These are phyloP conservation scores for Asteroscopus sphinx DNA, from an alignment of 2,888 invertebrate species.

Conservation along the genomic window DNA sequence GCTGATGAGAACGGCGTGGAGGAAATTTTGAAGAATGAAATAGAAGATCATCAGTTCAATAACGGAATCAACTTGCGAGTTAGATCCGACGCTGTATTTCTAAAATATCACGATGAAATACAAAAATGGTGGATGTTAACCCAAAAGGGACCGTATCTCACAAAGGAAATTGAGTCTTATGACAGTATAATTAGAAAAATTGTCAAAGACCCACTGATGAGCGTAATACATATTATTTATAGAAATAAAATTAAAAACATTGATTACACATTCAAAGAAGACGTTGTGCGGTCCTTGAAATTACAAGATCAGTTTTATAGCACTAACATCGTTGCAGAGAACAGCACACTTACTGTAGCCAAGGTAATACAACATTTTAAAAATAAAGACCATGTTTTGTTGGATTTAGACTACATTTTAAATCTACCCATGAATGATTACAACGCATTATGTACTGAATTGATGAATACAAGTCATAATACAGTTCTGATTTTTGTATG, in stretches of 20 bases:
- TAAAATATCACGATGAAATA: conserved; percentile 33
- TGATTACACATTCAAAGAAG: conserved; percentile 7
- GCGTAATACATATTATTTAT: neutral
- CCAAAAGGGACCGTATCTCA: conserved; percentile 12
- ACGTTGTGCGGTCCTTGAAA: neutral
- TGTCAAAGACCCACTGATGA: neutral
- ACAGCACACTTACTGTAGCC: conserved; percentile 7
- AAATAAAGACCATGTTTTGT: conserved; percentile 1
- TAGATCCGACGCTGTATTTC: conserved; percentile 34
- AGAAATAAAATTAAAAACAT: conserved; percentile 5
- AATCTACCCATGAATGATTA: conserved; percentile 1
- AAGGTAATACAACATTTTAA: conserved; percentile 25
- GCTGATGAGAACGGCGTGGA: conserved; percentile 27
- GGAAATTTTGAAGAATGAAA: conserved; percentile 27
- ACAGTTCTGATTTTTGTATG: conserved; percentile 9
- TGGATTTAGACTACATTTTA: conserved; percentile 18
- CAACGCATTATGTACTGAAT: conserved; percentile 2
- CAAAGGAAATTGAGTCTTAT: conserved; percentile 14
- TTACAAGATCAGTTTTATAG: conserved; percentile 1
- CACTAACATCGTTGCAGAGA: conserved; percentile 17
- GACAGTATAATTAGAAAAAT: neutral
- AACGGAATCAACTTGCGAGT: neutral
- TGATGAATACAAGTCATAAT: neutral
- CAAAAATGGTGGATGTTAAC: conserved; percentile 46
- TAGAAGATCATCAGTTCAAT: conserved; percentile 13